Evolutionary conservation across 2,888 invertebrate species (phyloP).

Genomic region (Macrosoma leucophasiata): DNA sequence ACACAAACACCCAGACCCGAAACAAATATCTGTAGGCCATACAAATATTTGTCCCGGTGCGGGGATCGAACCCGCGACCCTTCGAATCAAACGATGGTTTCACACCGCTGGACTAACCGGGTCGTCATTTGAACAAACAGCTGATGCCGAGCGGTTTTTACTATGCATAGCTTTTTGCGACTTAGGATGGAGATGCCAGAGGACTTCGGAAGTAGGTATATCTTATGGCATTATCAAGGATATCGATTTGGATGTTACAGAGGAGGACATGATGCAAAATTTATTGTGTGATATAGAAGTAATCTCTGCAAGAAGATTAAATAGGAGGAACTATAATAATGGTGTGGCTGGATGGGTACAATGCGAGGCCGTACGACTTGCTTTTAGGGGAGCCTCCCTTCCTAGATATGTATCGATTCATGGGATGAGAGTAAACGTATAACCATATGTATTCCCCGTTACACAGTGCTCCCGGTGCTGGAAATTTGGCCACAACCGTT

Average conservation of each 20-base stretch:
- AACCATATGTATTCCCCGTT: constrained; percentile 21
- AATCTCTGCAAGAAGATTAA: constrained; percentile 10
- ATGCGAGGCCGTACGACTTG: constrained; percentile 19
- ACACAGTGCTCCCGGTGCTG: constrained; percentile 26
- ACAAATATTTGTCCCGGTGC: no score
- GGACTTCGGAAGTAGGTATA: constrained; percentile 14
- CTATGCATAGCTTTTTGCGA: constrained; percentile 6
- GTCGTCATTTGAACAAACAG: constrained; percentile 10
- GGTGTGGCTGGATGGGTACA: constrained; percentile 11
- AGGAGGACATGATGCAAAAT: constrained; percentile 14
- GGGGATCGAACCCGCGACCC: no score
- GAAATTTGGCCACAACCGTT: constrained; percentile 18
- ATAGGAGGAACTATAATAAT: constrained; percentile 3
- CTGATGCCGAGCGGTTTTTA: constrained; percentile 7
- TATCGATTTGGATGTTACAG: constrained; percentile 16
- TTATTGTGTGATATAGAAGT: constrained; percentile 9
- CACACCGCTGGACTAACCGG: no score
- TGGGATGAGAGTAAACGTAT: constrained; percentile 14
- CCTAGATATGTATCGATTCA: constrained; percentile 16
- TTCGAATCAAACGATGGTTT: no score
- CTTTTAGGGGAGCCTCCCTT: constrained; percentile 16
- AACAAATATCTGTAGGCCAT: no score
- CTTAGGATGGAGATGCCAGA: no score
- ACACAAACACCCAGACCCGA: no score
- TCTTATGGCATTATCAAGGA: constrained; percentile 20